Conservation (phyloP, 1,140 invertebrate species). For the Rhagoletis zephyria region DNA sequence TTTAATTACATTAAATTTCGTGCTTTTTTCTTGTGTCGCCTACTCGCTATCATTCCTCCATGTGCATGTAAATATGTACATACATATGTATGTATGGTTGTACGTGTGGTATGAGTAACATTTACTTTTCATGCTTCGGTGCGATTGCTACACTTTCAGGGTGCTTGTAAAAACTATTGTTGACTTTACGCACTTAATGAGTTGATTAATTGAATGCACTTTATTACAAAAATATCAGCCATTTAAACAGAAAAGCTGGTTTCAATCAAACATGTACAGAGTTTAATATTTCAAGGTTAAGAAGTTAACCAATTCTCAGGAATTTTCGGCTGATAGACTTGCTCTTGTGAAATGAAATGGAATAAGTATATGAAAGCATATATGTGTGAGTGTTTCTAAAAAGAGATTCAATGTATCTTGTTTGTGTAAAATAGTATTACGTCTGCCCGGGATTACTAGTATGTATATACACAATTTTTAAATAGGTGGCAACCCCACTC, state of each 20-base stretch:
- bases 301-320: background rate
- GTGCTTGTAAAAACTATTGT: background rate
- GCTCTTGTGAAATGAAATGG: no score
- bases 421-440: no score
- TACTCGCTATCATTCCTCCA: background rate
- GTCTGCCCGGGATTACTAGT: no score
- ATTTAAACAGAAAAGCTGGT: background rate
- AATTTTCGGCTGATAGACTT: no score
- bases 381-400: no score
- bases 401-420: no score
- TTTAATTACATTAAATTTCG: background rate
- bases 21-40: background rate
- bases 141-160: background rate
- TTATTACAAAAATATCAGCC: background rate
- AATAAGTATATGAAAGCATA: no score
- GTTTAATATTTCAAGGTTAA: conserved; percentile 1
- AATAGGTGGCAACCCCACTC: no score
- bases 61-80: no score
- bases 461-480: no score
- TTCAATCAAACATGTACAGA: background rate
- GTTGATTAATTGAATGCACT: background rate
- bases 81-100: background rate
- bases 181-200: conserved; percentile 7
- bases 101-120: conserved; percentile 27
- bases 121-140: background rate